Percentiles rank a stretch among this genome's conserved stretches.
Evolutionary conservation across 2,797 vertebrate species (phyloP).

Genomic region (Enteromius treurensis): DNA sequence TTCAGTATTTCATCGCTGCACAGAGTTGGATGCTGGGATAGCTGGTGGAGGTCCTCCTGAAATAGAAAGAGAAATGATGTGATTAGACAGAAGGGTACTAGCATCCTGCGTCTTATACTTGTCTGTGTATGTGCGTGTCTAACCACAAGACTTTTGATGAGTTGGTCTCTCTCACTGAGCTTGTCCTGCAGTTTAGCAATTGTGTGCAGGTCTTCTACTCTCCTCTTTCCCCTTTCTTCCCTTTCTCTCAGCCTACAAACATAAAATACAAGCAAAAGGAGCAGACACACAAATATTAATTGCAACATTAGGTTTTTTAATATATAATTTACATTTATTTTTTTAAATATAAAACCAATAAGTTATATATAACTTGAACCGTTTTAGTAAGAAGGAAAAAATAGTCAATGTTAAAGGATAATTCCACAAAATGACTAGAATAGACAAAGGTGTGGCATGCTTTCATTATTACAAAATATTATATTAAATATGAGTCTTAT

Average conservation of each 20-base stretch:
- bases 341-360: too few species aligned
- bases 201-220: conserved; percentile 83
- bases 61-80: conserved; percentile 2
- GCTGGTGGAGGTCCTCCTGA: conserved; percentile 89
- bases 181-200: conserved; percentile 87
- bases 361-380: background rate
- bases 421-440: background rate
- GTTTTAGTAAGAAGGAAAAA: background rate
- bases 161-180: conserved; percentile 87
- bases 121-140: conserved; percentile 62
- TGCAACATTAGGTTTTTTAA: too few species aligned
- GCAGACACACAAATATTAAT: background rate
- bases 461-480: background rate
- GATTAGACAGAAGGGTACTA: conserved; percentile 28
- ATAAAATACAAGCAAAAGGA: conserved; percentile 12
- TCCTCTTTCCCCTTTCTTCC: conserved; percentile 85
- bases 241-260: conserved; percentile 83
- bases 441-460: background rate
- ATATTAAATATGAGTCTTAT: background rate
- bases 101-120: background rate
- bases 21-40: conserved; percentile 82
- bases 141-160: conserved; percentile 90
- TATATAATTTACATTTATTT: too few species aligned
- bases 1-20: conserved; percentile 80
- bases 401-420: background rate